phyloP scores from a whole-genome alignment of 2,113 vertebrate species.

The Ibidorhyncha struthersii region DNA sequence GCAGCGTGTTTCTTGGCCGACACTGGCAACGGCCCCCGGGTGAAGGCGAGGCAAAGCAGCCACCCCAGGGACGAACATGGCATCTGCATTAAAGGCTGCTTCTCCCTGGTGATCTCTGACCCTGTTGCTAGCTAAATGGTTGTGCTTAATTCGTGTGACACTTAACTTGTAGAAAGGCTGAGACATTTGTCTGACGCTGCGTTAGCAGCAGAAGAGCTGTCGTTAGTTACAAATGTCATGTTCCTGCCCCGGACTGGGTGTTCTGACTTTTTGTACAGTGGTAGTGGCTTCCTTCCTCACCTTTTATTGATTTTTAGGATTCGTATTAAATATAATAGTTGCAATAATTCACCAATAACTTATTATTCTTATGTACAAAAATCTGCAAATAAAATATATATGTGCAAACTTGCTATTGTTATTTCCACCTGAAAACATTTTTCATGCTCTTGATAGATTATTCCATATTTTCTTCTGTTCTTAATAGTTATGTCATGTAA shows the following conservation, averaged over 20 bases:
- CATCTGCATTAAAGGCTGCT: neutral
- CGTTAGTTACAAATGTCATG: accelerated
- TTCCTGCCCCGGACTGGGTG: accelerated
- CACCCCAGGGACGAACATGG: neutral
- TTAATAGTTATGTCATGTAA: neutral
- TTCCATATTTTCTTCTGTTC: neutral
- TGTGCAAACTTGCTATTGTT: neutral
- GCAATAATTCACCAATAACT: neutral
- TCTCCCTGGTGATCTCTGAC: neutral
- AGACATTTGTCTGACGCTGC: accelerated
- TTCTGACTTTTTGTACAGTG: neutral
- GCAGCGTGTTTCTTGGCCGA: too few relatives aligned
- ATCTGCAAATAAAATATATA: neutral
- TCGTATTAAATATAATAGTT: neutral
- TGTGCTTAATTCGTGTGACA: neutral
- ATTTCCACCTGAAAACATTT: neutral
- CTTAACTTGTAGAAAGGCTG: neutral
- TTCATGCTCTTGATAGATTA: neutral
- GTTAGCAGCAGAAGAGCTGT: neutral
- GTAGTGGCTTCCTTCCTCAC: neutral
- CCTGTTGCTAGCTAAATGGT: neutral
- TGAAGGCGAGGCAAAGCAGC: too few relatives aligned
- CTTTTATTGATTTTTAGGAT: neutral
- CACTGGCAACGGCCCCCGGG: too few relatives aligned
- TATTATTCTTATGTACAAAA: neutral